Evolutionary conservation across 2,797 vertebrate species (phyloP).

Genomic region (Xenentodon cancila): DNA sequence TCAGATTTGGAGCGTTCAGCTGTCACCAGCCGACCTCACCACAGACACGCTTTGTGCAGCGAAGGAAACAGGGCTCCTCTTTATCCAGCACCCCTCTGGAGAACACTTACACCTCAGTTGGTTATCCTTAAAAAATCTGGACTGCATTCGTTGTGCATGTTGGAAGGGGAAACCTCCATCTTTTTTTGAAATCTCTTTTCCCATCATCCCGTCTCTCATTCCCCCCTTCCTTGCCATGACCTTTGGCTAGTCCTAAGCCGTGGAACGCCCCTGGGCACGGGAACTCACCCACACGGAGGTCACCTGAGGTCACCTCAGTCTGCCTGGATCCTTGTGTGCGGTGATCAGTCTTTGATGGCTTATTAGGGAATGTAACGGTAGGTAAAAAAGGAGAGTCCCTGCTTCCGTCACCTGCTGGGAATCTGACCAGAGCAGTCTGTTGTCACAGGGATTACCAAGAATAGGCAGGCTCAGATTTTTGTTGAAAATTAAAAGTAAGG

Average conservation of each 20-base stretch:
- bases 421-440: constrained; percentile 46
- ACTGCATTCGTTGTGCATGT: constrained; percentile 46
- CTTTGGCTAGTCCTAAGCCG: constrained; percentile 64
- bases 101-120: constrained; percentile 76
- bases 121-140: constrained; percentile 69
- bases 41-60: constrained; percentile 77
- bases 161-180: constrained; percentile 45
- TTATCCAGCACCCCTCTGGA: constrained; percentile 46
- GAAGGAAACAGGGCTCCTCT: constrained; percentile 69
- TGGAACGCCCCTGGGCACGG: constrained; percentile 63
- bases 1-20: constrained; percentile 75
- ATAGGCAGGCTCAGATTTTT: constrained; percentile 32
- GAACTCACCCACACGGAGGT: constrained; percentile 74
- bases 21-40: constrained; percentile 80
- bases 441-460: constrained; percentile 39
- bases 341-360: constrained; percentile 71
- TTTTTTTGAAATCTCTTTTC: constrained; percentile 45
- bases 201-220: constrained; percentile 32
- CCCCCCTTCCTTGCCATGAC: constrained; percentile 39
- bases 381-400: constrained; percentile 56
- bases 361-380: constrained; percentile 69
- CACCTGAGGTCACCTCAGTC: constrained; percentile 61
- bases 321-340: constrained; percentile 55
- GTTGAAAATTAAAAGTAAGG: constrained; percentile 22
- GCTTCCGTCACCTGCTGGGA: constrained; percentile 55